Evolutionary conservation across 2,113 vertebrate species (phyloP), one percentile per base, ranked within the genome.

Genomic region (Archilochus colubris): DNA sequence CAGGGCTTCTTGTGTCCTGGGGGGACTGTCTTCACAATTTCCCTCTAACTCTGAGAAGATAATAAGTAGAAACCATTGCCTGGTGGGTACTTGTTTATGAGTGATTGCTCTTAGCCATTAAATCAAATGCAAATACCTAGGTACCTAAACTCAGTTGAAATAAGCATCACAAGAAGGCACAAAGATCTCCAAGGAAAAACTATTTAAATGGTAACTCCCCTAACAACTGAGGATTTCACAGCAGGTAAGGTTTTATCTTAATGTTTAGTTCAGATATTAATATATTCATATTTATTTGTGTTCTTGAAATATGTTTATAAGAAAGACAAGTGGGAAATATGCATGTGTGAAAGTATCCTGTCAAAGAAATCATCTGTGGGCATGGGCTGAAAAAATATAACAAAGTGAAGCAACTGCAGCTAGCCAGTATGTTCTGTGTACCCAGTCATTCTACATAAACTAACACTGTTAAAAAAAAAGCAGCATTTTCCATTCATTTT

Each of bases 361-460:
- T 96, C n/a, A 91, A 96, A 95, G 83, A 96, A 95, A 94, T 95
- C 90, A 64, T 83, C 92, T 88, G 76, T 95, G 92, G 84, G 55
- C 66, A 94, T 93, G 97, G 94, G 88, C 59, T 97, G 87, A 89
- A 96, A 91, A 93, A 94, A 94, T 93, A 89, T 64, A 88, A 91
- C 74, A 62, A 94, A 96, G 73, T 90, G 91, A 75, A 97, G 94
- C 53, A 91, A 68, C 75, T 92, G 82, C 94, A 97, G 90, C 90
- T 55, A 97, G 95, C 77, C 93, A 96, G 30, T 91, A 97, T 97
- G 98, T 98, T 98, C 97, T 97, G 97, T 97, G 97, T 98, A 97
- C 93, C 97, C 97, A 97, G 40, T 86, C 98, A 98, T 97, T 96
- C 93, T 95, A 97, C 95, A 97, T 96, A 95, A 98, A 98, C 98